A percentile compares a stretch with the other conserved stretches of the same genome.
Evolutionary conservation across 2,797 vertebrate species (phyloP).

Genomic region (Takifugu ocellatus): DNA sequence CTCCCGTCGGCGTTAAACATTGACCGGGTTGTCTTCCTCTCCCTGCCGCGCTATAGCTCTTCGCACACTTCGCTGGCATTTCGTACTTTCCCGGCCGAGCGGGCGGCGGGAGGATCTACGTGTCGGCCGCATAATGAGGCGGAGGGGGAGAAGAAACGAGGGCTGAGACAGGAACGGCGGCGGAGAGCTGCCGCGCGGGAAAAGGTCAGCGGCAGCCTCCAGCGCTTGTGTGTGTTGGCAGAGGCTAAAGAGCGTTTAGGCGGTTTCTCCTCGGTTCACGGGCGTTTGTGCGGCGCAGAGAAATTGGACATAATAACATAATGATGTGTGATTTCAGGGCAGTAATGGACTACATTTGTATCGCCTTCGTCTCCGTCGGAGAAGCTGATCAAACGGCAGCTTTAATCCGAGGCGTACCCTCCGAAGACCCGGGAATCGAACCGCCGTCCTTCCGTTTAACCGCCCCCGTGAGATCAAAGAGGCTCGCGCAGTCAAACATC

Average conservation of each 20-base stretch:
- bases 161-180: constrained; percentile 31
- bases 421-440: neutral
- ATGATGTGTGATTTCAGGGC: constrained; percentile 55
- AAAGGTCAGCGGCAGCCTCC: constrained; percentile 61
- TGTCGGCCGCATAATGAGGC: constrained; percentile 38
- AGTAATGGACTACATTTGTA: constrained; percentile 6
- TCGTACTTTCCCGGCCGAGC: constrained; percentile 32
- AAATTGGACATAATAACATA: constrained; percentile 45
- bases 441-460: neutral
- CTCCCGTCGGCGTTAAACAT: constrained; percentile 26
- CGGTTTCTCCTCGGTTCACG: constrained; percentile 31
- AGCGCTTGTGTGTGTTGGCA: constrained; percentile 37
- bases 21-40: constrained; percentile 24
- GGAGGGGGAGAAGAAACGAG: constrained; percentile 39
- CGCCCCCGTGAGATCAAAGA: no score
- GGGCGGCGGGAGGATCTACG: neutral
- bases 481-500: no score
- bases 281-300: constrained; percentile 37
- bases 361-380: neutral
- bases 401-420: no score
- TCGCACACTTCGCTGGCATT: constrained; percentile 7
- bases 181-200: constrained; percentile 42
- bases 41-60: neutral
- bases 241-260: constrained; percentile 48
- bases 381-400: no score